Evolutionary conservation across 1,140 invertebrate species (phyloP).

Genomic region (Lamellibrachia luymesi): DNA sequence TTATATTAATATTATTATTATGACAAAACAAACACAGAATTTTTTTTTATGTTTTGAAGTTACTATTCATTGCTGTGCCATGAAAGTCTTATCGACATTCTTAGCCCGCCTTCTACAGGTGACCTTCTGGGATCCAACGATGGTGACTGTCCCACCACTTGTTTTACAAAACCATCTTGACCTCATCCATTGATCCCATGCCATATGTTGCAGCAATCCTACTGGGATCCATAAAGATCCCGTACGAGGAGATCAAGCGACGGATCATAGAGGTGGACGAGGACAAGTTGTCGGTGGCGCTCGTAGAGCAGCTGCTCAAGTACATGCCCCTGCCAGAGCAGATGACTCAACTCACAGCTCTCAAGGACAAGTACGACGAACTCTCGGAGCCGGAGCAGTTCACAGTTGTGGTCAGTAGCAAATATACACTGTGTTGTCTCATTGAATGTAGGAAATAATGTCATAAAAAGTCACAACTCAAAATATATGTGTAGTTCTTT

Average conservation of each 20-base stretch:
- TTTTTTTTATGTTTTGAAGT: background rate
- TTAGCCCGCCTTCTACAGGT: background rate
- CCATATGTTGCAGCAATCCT: constrained; percentile 69
- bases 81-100: background rate
- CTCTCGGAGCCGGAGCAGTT: constrained; percentile 93
- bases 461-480: no score
- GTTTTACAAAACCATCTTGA: background rate
- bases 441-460: no score
- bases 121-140: background rate
- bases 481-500: no score
- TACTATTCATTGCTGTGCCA: background rate
- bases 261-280: constrained; percentile 85
- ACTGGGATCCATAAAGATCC: constrained; percentile 83
- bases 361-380: constrained; percentile 76
- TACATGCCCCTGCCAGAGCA: constrained; percentile 86
- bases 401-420: constrained; percentile 76
- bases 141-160: background rate
- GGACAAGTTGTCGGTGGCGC: constrained; percentile 74
- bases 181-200: constrained; percentile 9
- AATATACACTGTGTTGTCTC: background rate
- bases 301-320: constrained; percentile 77
- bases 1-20: no score
- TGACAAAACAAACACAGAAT: no score
- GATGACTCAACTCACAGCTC: constrained; percentile 76
- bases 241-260: constrained; percentile 79